Percentiles rank a stretch among this genome's conserved stretches.
Evolutionary conservation across 2,113 vertebrate genomes (phyloP).

Genomic region (Caloenas nicobarica): DNA sequence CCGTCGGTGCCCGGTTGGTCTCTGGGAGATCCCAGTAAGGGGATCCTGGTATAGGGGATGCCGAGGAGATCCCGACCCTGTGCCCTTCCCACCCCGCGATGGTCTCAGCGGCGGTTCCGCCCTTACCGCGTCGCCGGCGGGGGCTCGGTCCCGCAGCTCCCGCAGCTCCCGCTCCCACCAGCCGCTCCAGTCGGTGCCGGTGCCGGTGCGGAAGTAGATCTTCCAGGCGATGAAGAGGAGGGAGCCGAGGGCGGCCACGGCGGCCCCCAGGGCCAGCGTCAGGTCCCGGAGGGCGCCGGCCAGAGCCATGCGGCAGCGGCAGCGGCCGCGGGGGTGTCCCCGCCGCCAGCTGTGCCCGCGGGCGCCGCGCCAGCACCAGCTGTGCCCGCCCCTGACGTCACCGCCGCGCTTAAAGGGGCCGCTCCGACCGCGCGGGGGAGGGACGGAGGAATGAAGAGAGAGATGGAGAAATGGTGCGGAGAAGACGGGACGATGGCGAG

Average conservation of each 20-base stretch:
- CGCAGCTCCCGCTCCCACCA: conserved; percentile 19
- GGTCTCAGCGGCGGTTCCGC: neutral
- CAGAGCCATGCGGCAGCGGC: conserved; percentile 64
- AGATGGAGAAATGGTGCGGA: neutral
- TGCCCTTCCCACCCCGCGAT: neutral
- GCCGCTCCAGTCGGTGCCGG: neutral
- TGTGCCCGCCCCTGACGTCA: neutral
- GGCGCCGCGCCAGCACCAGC: neutral
- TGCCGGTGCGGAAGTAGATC: conserved; percentile 71
- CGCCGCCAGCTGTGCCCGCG: neutral
- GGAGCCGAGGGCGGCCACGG: conserved; percentile 83
- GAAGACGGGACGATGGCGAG: too few relatives aligned
- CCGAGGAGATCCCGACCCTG: neutral
- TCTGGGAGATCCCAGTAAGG: too few relatives aligned
- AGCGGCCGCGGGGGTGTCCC: neutral
- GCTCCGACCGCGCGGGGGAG: neutral
- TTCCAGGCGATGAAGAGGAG: conserved; percentile 85
- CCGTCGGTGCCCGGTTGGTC: neutral
- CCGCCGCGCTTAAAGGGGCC: neutral
- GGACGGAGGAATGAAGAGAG: neutral
- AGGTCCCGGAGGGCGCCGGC: conserved; percentile 53
- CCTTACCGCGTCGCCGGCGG: neutral
- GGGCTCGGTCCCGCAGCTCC: neutral
- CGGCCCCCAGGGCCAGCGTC: conserved; percentile 80
- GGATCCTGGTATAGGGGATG: neutral